Conservation (phyloP, 2,113 vertebrate genomes). For the Dipodomys spectabilis region DNA sequence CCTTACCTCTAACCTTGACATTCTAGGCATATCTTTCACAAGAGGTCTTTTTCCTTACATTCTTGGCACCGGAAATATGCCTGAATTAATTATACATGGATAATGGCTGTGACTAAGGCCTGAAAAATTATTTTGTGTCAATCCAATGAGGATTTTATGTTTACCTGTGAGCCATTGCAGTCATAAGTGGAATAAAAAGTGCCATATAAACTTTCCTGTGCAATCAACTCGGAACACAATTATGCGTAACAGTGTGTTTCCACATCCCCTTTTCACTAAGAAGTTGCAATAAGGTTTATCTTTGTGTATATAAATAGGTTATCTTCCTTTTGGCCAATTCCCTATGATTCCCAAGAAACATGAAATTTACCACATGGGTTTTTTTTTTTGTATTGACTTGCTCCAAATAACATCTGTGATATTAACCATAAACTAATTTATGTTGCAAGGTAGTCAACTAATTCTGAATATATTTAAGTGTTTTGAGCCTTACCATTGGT, state of each 20-base stretch:
- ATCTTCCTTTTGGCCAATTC: slow-evolving; percentile 13
- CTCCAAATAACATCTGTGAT: not conserved
- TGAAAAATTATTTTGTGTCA: not conserved
- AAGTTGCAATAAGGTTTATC: not conserved
- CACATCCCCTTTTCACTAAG: not conserved
- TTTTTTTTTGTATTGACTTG: not conserved
- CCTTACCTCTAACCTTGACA: slow-evolving; percentile 42
- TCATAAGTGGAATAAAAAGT: not conserved
- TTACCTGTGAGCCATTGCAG: not conserved
- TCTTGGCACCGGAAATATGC: not conserved
- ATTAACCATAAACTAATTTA: slow-evolving; percentile 24
- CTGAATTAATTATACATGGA: not conserved
- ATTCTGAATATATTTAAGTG: not conserved
- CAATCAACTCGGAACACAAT: not conserved
- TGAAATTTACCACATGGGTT: not conserved
- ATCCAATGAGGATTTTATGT: not conserved
- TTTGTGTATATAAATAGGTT: not conserved
- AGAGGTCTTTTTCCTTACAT: not conserved
- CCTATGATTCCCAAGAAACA: not conserved
- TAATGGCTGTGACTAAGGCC: not conserved
- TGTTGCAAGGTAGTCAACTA: not conserved
- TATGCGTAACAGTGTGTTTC: not conserved
- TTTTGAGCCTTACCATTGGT: not conserved
- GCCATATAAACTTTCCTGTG: not conserved
- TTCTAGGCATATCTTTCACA: slow-evolving; percentile 61